phyloP scores from a whole-genome alignment of 1,140 invertebrate genomes.

The Hormaphis cornu region DNA sequence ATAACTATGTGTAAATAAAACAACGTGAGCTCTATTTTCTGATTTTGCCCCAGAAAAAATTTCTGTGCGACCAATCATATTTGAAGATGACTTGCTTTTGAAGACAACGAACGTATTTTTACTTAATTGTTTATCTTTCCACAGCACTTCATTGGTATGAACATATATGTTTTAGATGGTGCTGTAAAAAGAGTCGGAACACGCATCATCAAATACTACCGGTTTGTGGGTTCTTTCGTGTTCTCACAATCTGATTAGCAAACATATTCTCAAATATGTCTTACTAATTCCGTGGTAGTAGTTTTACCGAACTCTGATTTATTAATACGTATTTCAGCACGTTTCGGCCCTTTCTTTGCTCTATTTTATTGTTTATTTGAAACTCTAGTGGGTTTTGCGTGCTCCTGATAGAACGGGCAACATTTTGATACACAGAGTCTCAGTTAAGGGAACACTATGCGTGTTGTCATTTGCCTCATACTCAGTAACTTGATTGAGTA shows the following conservation, averaged over 20 bases:
- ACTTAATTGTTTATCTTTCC: conserved; percentile 40
- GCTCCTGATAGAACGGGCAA: conserved; percentile 69
- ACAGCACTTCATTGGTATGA: conserved; percentile 40
- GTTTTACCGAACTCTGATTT: conserved; percentile 56
- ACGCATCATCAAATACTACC: conserved; percentile 52
- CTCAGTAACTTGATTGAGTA: conserved; percentile 72
- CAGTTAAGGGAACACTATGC: conserved; percentile 58
- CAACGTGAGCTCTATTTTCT: neutral
- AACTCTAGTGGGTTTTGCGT: conserved; percentile 40
- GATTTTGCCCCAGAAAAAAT: neutral
- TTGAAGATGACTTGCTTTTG: conserved; percentile 36
- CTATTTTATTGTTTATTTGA: conserved; percentile 51
- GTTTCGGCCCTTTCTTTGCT: conserved; percentile 43
- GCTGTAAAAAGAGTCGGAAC: conserved; percentile 56
- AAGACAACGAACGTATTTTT: conserved; percentile 37
- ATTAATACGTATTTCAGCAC: conserved; percentile 43
- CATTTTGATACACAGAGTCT: conserved; percentile 64
- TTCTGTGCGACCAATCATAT: neutral
- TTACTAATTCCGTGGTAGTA: conserved; percentile 71
- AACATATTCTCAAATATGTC: conserved; percentile 76
- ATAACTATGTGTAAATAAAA: conserved; percentile 46
- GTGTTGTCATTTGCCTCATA: conserved; percentile 55
- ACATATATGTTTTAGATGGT: conserved; percentile 51
- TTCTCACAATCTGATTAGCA: conserved; percentile 54
- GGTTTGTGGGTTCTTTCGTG: conserved; percentile 54